Evolutionary conservation across 2,113 vertebrate genomes (phyloP).

Genomic region (Rhinopomastus cyanomelas): DNA sequence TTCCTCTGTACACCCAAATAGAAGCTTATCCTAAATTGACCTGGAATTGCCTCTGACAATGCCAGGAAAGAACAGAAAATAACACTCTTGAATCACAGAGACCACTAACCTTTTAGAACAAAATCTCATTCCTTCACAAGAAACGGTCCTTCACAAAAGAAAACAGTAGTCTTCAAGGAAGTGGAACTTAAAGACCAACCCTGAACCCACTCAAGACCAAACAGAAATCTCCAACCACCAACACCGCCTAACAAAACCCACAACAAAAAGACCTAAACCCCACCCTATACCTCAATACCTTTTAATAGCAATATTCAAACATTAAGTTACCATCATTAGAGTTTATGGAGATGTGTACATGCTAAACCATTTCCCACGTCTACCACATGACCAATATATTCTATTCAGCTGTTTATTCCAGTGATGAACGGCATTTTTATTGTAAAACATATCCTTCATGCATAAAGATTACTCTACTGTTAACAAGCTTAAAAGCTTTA

Average conservation of each 20-base stretch:
- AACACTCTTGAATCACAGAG: background rate
- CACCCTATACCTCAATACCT: background rate
- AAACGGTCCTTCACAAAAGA: background rate
- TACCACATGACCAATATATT: background rate
- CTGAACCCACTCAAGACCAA: background rate
- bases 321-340: background rate
- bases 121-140: background rate
- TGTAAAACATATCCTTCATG: background rate
- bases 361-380: background rate
- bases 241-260: background rate
- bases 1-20: background rate
- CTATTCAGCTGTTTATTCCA: background rate
- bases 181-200: no score
- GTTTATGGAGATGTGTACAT: background rate
- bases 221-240: background rate
- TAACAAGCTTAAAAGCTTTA: background rate
- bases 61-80: background rate
- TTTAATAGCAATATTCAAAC: background rate
- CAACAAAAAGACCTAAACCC: background rate
- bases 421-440: background rate
- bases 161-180: background rate
- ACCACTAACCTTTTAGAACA: background rate
- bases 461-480: background rate
- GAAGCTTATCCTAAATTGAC: background rate
- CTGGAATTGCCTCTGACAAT: background rate